Percentiles rank a stretch among this genome's conserved stretches.
Evolutionary conservation across 1,140 invertebrate genomes (phyloP).

Genomic region (Phymorhynchus buccinoides): DNA sequence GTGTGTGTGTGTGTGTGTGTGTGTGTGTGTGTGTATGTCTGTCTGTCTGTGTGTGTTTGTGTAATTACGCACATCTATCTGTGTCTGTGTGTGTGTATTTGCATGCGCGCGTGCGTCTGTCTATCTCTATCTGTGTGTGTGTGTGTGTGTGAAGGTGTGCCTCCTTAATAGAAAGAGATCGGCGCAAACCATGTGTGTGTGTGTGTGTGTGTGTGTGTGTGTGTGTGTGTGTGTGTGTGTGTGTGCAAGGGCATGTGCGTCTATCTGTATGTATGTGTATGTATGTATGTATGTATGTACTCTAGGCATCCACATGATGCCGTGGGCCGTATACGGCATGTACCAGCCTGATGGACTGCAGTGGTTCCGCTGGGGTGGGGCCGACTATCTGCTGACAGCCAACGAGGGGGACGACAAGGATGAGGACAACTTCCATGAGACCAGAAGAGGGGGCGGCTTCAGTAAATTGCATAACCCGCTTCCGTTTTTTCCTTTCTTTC

Average conservation of each 20-base stretch:
- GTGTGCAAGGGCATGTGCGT: too few relatives aligned
- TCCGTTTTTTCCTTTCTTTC: neutral
- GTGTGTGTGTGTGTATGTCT: too few relatives aligned
- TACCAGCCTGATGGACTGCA: constrained; percentile 33
- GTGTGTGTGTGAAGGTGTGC: too few relatives aligned
- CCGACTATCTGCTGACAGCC: constrained; percentile 25
- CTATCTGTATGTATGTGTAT: neutral
- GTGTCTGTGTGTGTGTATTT: too few relatives aligned
- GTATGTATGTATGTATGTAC: neutral
- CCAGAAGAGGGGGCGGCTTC: neutral
- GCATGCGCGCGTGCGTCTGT: too few relatives aligned
- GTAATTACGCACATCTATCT: too few relatives aligned
- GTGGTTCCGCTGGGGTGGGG: neutral
- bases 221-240: neutral
- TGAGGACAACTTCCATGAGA: constrained; percentile 5
- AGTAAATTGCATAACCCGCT: too few relatives aligned
- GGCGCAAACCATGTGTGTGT: constrained; percentile 1
- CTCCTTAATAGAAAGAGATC: too few relatives aligned
- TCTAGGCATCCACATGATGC: neutral
- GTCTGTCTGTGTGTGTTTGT: too few relatives aligned
- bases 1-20: too few relatives aligned
- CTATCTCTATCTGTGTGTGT: too few relatives aligned
- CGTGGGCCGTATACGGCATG: constrained; percentile 32
- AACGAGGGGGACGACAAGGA: constrained; percentile 33
- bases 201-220: neutral